Base-by-base conservation (phyloP, 2,797 vertebrate genomes). In the Halcyon chelicuti region DNA sequence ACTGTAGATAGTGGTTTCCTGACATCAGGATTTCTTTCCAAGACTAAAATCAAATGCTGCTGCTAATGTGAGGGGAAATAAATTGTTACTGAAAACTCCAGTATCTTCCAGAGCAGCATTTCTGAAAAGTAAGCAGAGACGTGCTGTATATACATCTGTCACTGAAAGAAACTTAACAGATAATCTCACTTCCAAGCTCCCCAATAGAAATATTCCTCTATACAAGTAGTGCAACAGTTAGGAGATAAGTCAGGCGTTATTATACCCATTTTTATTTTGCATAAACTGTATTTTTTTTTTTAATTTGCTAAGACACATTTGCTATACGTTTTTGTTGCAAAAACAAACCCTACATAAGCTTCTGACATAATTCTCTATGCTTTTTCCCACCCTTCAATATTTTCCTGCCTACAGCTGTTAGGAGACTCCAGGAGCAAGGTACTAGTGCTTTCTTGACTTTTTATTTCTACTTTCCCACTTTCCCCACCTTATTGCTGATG, bases 371-470 rank as follows among this genome's bases (percentile, higher is more conserved):
- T 97, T 98, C 97, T 99, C 97, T 99, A 98, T 99, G 98, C 98
- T 99, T 98, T 99, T 98, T 98, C 97, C 98, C 98, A 98, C 97
- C 98, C 97, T 98, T 97, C 98, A 98, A 98, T 98, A 97, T 99
- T 98, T 98, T 98, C 98, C 98, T 98, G 97, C 98, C 98, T 98
- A 98, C 99, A 99, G 99, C 99, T 99, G 82, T 99, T 99, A 98
- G 99, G 99, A 99, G 99, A 99, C 99, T 99, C 99, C 99, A 99
- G 99, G 98, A 99, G 99, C 98, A 99, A 99, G 99, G 99, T 99
- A 99, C 98, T 98, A 98, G 94, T 98, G 97, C 98, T 98, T 98
- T 97, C 95, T 97, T 98, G 88, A 97, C 98, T 98, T 97, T 97
- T 96, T 95, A 92, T 94, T 97, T 97, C 97, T 95, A 95, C 91